Evolutionary conservation across 2,113 vertebrate genomes (phyloP), one percentile per base, ranked within the genome.

Genomic region (Melanerpes aurifrons): DNA sequence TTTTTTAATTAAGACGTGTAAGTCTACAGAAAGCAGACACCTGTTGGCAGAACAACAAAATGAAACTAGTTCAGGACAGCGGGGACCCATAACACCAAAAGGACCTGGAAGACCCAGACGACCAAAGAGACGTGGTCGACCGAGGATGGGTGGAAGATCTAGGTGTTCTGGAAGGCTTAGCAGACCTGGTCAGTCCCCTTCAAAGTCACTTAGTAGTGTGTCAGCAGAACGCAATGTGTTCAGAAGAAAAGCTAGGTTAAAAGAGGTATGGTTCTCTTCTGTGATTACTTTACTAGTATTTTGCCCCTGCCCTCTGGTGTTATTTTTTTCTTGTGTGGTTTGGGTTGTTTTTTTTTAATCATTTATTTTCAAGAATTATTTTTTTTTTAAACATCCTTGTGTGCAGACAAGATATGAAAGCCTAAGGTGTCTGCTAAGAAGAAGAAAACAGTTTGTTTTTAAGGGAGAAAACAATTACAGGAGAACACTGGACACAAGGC

Each of bases 171-270:
- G 85, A 68, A 97, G 96, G 85, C 94, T 96, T 40, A 96, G 97
- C 37, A 90, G 97, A 77, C 97, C 96, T 10, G 94, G 95, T 90
- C 74, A 14, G 59, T 98, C 97, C 40, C 97, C 96, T 28, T 97
- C 96, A 16, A 67, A 98, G 96, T 88, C 91, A 31, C 89, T 95
- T 37, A 66, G 95, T 85, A 92, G 73, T 50, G 93, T 86, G 24
- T 97, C 97, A 5, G 43, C 96, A 54, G 98, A 98, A 58, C 98
- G 96, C 82, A 98, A 96, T 48, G 73, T 84, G 31, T 96, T 97
- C 74, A 97, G 96, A 95, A 98, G 98, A 89, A 98, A 97, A 95
- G 98, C 97, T 71, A 94, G 95, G 58, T 98, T 99, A 76, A 97
- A 97, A 96, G 98, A 99, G 98, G 99, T 99, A 95, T 28, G 81